These are phyloP conservation scores for Toxonevra muliebris DNA, from an alignment of 2,888 invertebrate genomes.

Conservation along the genomic window DNA sequence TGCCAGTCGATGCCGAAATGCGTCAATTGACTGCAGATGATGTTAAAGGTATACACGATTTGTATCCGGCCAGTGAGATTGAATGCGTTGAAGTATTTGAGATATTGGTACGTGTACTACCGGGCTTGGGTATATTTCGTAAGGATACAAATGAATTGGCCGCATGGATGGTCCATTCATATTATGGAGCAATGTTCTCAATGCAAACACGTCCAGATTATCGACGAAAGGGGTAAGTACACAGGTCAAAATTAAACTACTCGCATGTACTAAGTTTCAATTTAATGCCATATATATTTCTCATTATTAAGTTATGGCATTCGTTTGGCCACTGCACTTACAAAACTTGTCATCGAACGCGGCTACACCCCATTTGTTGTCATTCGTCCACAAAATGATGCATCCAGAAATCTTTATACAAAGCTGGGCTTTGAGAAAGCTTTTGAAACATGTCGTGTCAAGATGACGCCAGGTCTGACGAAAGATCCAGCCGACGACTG, in stretches of 20 bases:
- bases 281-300: neutral
- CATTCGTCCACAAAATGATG: slow-evolving; percentile 87
- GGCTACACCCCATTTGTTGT: slow-evolving; percentile 88
- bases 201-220: slow-evolving; percentile 87
- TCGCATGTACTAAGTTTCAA: neutral
- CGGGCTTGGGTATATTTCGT: slow-evolving; percentile 83
- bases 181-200: slow-evolving; percentile 91
- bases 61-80: slow-evolving; percentile 89
- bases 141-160: slow-evolving; percentile 74
- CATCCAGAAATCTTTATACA: slow-evolving; percentile 82
- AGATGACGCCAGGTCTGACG: slow-evolving; percentile 70
- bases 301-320: slow-evolving; percentile 70
- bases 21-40: slow-evolving; percentile 79
- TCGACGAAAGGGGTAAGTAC: slow-evolving; percentile 73
- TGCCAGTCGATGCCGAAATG: slow-evolving; percentile 77
- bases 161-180: slow-evolving; percentile 92
- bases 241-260: neutral
- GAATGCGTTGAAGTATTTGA: slow-evolving; percentile 86
- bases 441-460: slow-evolving; percentile 83
- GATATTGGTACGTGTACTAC: slow-evolving; percentile 78
- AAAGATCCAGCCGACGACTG: slow-evolving; percentile 43
- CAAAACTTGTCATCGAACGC: slow-evolving; percentile 73
- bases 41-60: slow-evolving; percentile 83
- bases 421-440: slow-evolving; percentile 84
- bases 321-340: slow-evolving; percentile 75